Base-by-base conservation (phyloP, 2,888 invertebrate genomes). In the Loripinus fragilis region DNA sequence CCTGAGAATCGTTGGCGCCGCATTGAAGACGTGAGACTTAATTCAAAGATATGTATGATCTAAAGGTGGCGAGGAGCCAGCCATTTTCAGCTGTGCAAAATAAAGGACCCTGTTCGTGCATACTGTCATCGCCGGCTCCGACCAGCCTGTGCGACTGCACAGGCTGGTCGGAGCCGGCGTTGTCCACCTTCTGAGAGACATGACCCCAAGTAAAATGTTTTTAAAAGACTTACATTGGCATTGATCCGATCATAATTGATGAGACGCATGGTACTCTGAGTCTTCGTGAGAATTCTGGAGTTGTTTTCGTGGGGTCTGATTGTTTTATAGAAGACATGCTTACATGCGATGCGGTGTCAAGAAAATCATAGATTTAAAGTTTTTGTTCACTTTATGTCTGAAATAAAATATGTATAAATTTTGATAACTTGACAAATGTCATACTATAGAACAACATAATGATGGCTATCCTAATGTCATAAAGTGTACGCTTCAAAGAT, bases 1-100 rank as follows among this genome's bases (percentile, higher is more conserved):
- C 67, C 72, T 17, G 60, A 72, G 70, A 52, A 65, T 38, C 55
- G 28, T 48, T 78, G 83, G 83, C 83, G 83, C 83, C 83, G 60
- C 45, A 12, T 50, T 64, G 50, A 83, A 80, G 71, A 70, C 48
- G 48, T 69, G 68, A 25, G 75, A 48, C 80, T 80, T 80, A 76
- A 45, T 45, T 45, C 45, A 45, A 45, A 45, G 45, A 45, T 45
- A 45, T 45, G 45, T 15, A 3, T 8, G 45, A 45, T 15, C 45
- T 8, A 12, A 20, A 3, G 10, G 45, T 45, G n/a, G 45, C 17
- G 20, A 20, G 45, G 45, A 45, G 45, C 45, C 45, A 45, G n/a
- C 2, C 10, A 45, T 12, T n/a, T n/a, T n/a, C n/a, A n/a, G n/a
- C n/a, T n/a, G n/a, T n/a, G n/a, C n/a, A n/a, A n/a, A n/a, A n/a